A percentile compares a stretch with the other conserved stretches of the same genome.
These are phyloP conservation scores for Leptarthrus brevirostris DNA, from an alignment of 2,888 invertebrate species.

Conservation along the genomic window DNA sequence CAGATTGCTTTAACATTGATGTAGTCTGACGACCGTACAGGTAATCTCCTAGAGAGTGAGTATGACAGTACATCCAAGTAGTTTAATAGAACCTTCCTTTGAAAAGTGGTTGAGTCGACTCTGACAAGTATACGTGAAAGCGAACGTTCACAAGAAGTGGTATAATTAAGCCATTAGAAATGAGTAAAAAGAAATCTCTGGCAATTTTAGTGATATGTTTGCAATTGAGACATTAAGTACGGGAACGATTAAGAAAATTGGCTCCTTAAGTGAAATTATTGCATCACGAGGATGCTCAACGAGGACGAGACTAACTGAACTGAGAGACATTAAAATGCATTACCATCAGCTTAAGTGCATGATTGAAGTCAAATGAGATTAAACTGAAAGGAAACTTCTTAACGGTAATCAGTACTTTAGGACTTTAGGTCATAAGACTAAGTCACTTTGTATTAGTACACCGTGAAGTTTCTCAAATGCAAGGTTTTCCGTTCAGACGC, in stretches of 20 bases:
- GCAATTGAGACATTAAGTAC: slow-evolving; percentile 16
- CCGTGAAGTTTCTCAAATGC: no score
- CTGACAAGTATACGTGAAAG: no score
- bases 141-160: neutral
- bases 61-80: no score
- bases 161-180: slow-evolving; percentile 22
- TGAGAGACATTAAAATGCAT: slow-evolving; percentile 13
- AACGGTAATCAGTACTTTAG: no score
- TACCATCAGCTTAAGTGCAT: slow-evolving; percentile 10
- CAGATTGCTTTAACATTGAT: no score
- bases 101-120: no score
- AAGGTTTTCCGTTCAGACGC: no score
- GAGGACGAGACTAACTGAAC: neutral
- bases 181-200: slow-evolving; percentile 15
- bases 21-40: no score
- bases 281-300: neutral
- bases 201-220: slow-evolving; percentile 18
- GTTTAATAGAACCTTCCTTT: no score
- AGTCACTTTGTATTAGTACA: no score
- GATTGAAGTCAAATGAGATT: neutral
- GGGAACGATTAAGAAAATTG: slow-evolving; percentile 19
- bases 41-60: no score
- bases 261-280: slow-evolving; percentile 14
- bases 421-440: no score
- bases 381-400: neutral